Evolutionary conservation across 2,888 invertebrate genomes (phyloP).

Genomic region (Tromatobia lineatoria): DNA sequence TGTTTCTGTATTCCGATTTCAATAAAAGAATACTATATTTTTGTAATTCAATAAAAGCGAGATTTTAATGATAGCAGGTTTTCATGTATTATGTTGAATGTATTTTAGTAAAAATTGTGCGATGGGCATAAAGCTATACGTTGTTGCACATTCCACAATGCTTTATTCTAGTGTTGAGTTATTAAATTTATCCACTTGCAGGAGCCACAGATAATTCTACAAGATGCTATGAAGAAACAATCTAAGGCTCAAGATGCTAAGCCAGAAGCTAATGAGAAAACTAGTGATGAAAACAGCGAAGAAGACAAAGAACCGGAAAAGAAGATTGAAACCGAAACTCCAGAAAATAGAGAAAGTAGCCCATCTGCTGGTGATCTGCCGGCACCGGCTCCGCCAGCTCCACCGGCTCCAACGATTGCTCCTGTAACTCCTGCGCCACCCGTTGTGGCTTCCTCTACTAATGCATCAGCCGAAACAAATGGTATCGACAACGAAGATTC

Average conservation of each 20-base stretch:
- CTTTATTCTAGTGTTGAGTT: not conserved
- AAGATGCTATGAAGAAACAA: constrained; percentile 63
- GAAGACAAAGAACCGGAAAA: constrained; percentile 64
- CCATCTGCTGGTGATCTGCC: constrained; percentile 18
- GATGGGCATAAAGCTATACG: not conserved
- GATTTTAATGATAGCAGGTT: not conserved
- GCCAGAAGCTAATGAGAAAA: constrained; percentile 63
- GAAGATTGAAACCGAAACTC: constrained; percentile 72
- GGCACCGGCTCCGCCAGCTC: constrained; percentile 41
- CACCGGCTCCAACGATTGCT: constrained; percentile 62
- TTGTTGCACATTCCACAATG: not conserved
- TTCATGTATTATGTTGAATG: not conserved
- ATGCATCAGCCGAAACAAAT: constrained; percentile 86
- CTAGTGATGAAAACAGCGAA: constrained; percentile 64
- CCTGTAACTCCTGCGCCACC: constrained; percentile 48
- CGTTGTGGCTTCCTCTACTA: constrained; percentile 42
- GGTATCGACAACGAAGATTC: constrained; percentile 92
- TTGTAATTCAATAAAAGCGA: not conserved
- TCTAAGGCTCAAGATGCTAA: constrained; percentile 60
- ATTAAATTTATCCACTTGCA: not conserved
- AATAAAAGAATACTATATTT: no score
- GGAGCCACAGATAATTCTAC: constrained; percentile 60
- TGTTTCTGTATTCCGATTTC: not conserved
- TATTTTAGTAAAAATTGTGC: not conserved
- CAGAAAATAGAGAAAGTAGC: constrained; percentile 53